Evolutionary conservation across 2,113 vertebrate species (phyloP), one percentile per base, ranked within the genome.

Genomic region (Beaufortia kweichowensis): DNA sequence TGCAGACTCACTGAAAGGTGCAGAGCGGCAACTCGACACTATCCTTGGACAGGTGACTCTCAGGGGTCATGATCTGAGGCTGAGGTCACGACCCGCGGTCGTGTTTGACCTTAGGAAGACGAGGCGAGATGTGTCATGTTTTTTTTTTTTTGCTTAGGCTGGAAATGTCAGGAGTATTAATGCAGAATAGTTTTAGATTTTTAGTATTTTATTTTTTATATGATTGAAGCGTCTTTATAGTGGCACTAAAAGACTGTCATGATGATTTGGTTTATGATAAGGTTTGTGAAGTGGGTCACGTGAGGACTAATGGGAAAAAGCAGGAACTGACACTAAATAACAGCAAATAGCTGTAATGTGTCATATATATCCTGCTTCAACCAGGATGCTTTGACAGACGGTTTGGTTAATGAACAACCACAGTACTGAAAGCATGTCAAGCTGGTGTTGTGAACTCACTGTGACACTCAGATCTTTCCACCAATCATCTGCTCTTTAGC

Each of bases 21-120:
- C 26, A 39, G 23, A 64, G 9, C 57, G 46, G 80, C 71, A 69
- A 78, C 67, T 53, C n/a, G 35, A 72, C 67, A 72, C 74, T 26
- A 2, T 26, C 24, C 43, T 19, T 19, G 21, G 43, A 31, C 31
- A 6, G 68, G 46, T 61, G 66, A 60, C 60, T 35, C 48, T 33
- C 24, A 31, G 10, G 48, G 41, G 66, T 66, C 74, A 9, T 3
- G 43, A 28, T 67, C 28, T 12, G 15, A 15, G n/a, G 12, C 0
- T 1, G 28, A 17, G 67, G 63, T 67, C 67, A 46, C 26, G 76
- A 23, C 48, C 76, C 15, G 31, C 39, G 39, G 4, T 26, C 15
- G 24, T 19, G 69, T 28, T 21, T 55, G 28, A 57, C 71, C 46
- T 59, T 33, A 7, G 33, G n/a, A 21, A 80, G 31, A 19, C 50